Evolutionary conservation across 1,140 invertebrate species (phyloP).

Genomic region (Druon quercuslanigerum): DNA sequence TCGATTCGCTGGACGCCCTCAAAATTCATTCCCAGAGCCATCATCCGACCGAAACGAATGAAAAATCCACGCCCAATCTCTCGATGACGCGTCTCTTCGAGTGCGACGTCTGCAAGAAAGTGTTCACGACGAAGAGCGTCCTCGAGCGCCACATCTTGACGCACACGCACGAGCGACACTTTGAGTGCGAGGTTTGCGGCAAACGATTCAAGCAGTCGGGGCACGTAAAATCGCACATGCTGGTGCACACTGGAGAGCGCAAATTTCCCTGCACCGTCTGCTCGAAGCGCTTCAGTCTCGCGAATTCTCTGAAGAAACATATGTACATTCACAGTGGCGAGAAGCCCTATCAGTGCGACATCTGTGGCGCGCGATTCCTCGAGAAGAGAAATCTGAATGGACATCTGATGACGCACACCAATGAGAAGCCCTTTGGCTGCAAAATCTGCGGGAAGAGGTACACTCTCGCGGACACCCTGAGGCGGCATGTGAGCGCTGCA

Average conservation of each 20-base stretch:
- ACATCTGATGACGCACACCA: conserved; percentile 76
- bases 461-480: conserved; percentile 62
- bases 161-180: conserved; percentile 79
- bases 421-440: conserved; percentile 68
- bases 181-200: conserved; percentile 78
- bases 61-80: conserved; percentile 35
- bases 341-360: conserved; percentile 78
- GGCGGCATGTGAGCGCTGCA: conserved; percentile 60
- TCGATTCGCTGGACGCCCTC: conserved; percentile 53
- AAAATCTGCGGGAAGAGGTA: conserved; percentile 73
- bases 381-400: conserved; percentile 68
- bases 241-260: conserved; percentile 82
- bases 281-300: conserved; percentile 81
- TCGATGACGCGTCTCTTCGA: conserved; percentile 53
- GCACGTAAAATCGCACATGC: conserved; percentile 82
- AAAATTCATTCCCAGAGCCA: conserved; percentile 55
- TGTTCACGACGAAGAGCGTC: conserved; percentile 79
- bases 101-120: conserved; percentile 77
- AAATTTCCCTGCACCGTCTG: conserved; percentile 79
- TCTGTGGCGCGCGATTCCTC: conserved; percentile 75
- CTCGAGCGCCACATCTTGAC: conserved; percentile 78
- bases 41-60: conserved; percentile 42
- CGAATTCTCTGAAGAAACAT: conserved; percentile 78
- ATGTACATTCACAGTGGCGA: conserved; percentile 78
- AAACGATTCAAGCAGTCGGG: conserved; percentile 84